phyloP scores from a whole-genome alignment of 2,888 invertebrate species.

The Rapana venosa region DNA sequence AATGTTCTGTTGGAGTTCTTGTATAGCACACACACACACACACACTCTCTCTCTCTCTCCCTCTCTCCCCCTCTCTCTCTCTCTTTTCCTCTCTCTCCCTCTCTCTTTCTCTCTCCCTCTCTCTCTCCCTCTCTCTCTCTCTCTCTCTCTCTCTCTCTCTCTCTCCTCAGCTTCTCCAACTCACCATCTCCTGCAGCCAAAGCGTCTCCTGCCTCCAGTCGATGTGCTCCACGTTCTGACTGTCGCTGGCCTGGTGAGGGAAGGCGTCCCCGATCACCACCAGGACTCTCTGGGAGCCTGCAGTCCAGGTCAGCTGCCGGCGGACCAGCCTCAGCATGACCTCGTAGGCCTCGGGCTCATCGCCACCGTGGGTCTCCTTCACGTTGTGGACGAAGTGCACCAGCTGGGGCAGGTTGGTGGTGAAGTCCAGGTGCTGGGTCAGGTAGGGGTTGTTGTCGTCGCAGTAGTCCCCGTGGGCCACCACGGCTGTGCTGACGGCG shows the following conservation, averaged over 20 bases:
- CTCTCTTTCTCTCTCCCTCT: not conserved
- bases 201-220: constrained; percentile 65
- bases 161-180: not conserved
- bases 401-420: constrained; percentile 57
- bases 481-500: constrained; percentile 67
- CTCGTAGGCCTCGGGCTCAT: constrained; percentile 74
- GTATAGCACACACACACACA: too few relatives aligned
- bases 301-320: constrained; percentile 67
- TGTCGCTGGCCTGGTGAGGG: constrained; percentile 68
- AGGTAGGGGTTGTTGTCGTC: constrained; percentile 67
- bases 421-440: constrained; percentile 67
- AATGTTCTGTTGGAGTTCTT: too few relatives aligned
- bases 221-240: constrained; percentile 62
- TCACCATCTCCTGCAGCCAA: constrained; percentile 51
- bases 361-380: constrained; percentile 70
- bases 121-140: too few relatives aligned
- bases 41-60: not conserved
- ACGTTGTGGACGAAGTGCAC: constrained; percentile 59
- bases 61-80: not conserved
- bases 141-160: not conserved
- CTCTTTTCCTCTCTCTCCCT: not conserved
- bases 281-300: constrained; percentile 62
- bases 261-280: constrained; percentile 74
- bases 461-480: constrained; percentile 76
- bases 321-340: constrained; percentile 66